Base-by-base conservation (phyloP, 2,113 vertebrate genomes). In the Cryptoleucopteryx plumbea region DNA sequence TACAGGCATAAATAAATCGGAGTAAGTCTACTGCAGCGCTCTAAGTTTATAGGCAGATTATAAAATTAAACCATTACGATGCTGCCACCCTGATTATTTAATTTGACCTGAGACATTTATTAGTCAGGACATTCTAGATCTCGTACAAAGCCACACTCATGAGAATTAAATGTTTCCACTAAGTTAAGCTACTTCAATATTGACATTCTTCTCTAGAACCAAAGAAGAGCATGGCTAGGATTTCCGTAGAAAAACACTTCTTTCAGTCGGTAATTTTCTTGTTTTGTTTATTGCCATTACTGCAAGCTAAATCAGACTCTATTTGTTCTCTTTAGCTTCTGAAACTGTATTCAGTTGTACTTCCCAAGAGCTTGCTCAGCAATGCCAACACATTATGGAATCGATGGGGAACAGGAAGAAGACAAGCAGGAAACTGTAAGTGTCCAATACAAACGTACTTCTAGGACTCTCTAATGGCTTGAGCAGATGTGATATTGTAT, bases 151-250 rank as follows among this genome's bases (percentile, higher is more conserved):
- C 55, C 67, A 58, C n/a, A 22, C 55, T 90, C 50, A 40, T 26
- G 71, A 93, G 88, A 93, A 90, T 92, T 77, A 92, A 92, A 74
- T 36, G 38, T 86, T 94, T 97, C 79, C 65, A 85, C 71, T 50
- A 50, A 73, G 71, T 86, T 72, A 90, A 94, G 83, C 82, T 94
- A 20, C 63, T 90, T 88, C 59, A 92, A 67, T 88, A 88, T 62
- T 85, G 83, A 89, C 20, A 17, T 74, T 86, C 21, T 93, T 91
- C 53, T 17, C 45, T 43, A 53, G 59, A 75, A 81, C 38, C 3
- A 71, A 66, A 78, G 67, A 86, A n/a, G 29, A 82, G 12, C 13
- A 21, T 18, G 52, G 45, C 63, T 88, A 80, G 23, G 18, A 47
- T 86, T 94, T 93, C 71, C 65, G 56, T 11, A 86, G 63, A 45